Evolutionary conservation across 2,888 invertebrate species (phyloP).

Genomic region (Diplazon laetatorius): DNA sequence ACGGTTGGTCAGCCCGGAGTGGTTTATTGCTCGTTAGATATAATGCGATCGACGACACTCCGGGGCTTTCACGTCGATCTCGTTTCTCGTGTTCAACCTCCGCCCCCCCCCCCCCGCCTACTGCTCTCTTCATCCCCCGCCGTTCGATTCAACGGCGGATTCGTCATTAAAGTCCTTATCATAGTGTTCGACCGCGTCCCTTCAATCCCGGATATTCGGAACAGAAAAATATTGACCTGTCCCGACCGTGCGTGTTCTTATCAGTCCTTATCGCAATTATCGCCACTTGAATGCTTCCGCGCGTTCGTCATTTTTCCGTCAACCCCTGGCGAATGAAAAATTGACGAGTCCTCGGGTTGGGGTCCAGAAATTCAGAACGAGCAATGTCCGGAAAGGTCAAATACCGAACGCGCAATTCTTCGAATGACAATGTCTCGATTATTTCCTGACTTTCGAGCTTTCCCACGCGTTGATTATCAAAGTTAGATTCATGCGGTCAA

Average conservation of each 20-base stretch:
- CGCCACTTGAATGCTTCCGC: background rate
- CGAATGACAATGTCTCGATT: no score
- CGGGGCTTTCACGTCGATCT: conserved; percentile 50
- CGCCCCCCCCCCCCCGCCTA: no score
- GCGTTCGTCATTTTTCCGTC: background rate
- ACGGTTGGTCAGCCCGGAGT: conserved; percentile 48
- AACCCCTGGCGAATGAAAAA: conserved; percentile 2
- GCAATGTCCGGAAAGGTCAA: no score
- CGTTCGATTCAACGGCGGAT: conserved; percentile 23
- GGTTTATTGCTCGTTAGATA: conserved; percentile 62
- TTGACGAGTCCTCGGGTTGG: no score
- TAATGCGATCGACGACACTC: conserved; percentile 60
- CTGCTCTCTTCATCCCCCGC: no score
- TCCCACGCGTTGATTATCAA: no score
- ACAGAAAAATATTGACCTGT: background rate
- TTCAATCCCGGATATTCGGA: background rate
- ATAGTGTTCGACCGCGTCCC: conserved; percentile 20
- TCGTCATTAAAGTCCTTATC: conserved; percentile 50
- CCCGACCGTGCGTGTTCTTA: background rate
- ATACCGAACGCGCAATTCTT: no score
- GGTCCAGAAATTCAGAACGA: no score
- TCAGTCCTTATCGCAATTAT: background rate
- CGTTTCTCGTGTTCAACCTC: conserved; percentile 39
- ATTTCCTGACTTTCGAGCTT: no score
- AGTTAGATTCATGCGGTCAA: no score